Conservation (phyloP, 2,113 vertebrate species). For the Carassius gibelio region DNA sequence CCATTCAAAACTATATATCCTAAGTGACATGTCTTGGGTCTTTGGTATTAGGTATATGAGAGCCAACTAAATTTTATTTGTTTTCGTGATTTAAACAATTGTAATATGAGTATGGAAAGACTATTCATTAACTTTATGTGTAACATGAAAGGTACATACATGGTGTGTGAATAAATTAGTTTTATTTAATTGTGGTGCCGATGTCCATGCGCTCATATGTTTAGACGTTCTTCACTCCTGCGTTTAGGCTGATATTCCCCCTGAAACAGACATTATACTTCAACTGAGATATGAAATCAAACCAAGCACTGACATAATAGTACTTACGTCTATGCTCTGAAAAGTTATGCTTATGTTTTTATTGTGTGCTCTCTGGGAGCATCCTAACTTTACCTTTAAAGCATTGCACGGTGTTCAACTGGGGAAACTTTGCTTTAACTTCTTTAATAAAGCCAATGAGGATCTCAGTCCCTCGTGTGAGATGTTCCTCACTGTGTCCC, state of each 20-base stretch:
- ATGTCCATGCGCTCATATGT: constrained; percentile 53
- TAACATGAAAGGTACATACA: background rate
- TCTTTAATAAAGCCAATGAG: constrained; percentile 60
- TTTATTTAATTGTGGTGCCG: constrained; percentile 50
- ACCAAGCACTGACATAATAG: background rate
- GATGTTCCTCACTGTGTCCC: constrained; percentile 74
- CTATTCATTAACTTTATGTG: background rate
- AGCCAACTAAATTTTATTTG: too few species aligned
- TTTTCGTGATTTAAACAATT: too few species aligned
- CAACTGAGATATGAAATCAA: background rate
- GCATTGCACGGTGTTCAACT: constrained; percentile 69
- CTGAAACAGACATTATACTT: constrained; percentile 47
- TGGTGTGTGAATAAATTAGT: background rate
- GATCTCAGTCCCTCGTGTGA: constrained; percentile 73
- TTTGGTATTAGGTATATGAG: too few species aligned
- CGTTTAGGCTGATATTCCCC: constrained; percentile 71
- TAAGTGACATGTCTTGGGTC: too few species aligned
- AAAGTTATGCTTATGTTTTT: background rate
- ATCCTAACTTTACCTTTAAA: constrained; percentile 77
- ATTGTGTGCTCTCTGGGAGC: background rate
- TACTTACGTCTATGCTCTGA: background rate
- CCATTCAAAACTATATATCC: too few species aligned
- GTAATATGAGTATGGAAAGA: background rate
- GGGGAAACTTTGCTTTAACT: constrained; percentile 71
- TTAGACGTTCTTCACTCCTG: constrained; percentile 56